phyloP scores from a whole-genome alignment of 2,888 invertebrate species.

The Eubasilissa splendida region DNA sequence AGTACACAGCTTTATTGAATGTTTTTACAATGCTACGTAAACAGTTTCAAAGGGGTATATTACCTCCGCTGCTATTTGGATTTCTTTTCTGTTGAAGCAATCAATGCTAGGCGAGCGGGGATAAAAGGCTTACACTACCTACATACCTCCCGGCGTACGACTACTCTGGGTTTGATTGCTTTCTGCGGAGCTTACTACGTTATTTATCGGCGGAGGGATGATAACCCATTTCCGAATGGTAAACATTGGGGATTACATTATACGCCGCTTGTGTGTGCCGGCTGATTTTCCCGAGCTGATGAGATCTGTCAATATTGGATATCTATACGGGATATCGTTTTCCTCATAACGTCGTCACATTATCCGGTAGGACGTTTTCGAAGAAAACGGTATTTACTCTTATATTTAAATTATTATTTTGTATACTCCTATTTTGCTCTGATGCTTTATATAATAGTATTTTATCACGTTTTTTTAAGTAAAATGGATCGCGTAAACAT shows the following conservation, averaged over 20 bases:
- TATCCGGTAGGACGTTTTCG: neutral
- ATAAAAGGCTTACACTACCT: slow-evolving; percentile 52
- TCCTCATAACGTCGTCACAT: neutral
- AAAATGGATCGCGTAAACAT: neutral
- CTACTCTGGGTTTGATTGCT: slow-evolving; percentile 46
- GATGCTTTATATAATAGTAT: slow-evolving; percentile 4
- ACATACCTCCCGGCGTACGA: slow-evolving; percentile 25
- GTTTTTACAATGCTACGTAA: slow-evolving; percentile 49
- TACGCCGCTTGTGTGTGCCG: slow-evolving; percentile 41
- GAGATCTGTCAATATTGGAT: slow-evolving; percentile 56
- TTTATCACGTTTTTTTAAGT: slow-evolving; percentile 1
- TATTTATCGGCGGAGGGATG: slow-evolving; percentile 50
- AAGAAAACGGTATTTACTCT: slow-evolving; percentile 20
- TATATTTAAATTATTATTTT: neutral
- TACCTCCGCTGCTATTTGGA: slow-evolving; percentile 47
- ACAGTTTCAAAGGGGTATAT: slow-evolving; percentile 54
- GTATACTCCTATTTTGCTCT: slow-evolving; percentile 3
- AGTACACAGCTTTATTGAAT: slow-evolving; percentile 21
- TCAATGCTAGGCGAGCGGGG: slow-evolving; percentile 54
- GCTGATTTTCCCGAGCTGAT: slow-evolving; percentile 49
- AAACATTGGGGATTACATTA: slow-evolving; percentile 55
- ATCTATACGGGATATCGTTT: slow-evolving; percentile 41
- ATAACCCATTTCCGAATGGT: slow-evolving; percentile 47
- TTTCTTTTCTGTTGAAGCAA: slow-evolving; percentile 57
- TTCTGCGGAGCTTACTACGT: slow-evolving; percentile 40